Base-by-base conservation (phyloP, 2,113 vertebrate species). In the Xerus inauris region DNA sequence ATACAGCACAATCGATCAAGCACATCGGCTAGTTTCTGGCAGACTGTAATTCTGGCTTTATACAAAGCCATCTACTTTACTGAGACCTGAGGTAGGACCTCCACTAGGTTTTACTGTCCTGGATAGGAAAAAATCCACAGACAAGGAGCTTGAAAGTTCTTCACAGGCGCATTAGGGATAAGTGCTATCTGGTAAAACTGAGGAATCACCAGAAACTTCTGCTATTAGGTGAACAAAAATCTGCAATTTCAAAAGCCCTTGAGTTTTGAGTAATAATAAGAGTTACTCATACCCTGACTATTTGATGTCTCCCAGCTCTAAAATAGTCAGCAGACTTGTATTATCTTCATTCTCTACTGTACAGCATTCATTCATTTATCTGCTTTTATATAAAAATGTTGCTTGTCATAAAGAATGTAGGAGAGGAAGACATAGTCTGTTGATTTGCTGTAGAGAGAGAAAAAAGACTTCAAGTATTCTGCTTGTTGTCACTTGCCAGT, bases 321-420 rank as follows among this genome's bases (percentile, higher is more conserved):
- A 10, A 42, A 11, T 1, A 67, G 14, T 35, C 32, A 24, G 17
- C 13, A 54, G 45, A 16, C 20, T 42, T 12, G 38, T 30, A 35
- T 22, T 22, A 4, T n/a, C 45, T 49, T 10, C 59, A 65, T 14
- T 35, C 35, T 24, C 6, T 6, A 71, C 28, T 32, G 14, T 19
- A 7, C 8, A 80, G 6, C 8, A 26, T 54, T 73, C 22, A 76
- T 40, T 83, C 12, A 45, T 57, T 95, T 14, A 47, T 45, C 59
- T 72, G 40, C 9, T 85, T 92, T 94, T 62, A 51, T 64, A 49
- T 54, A 75, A 83, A 94, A 94, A 73, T 67, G 20, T 49, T 28
- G 54, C 85, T 83, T 95, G 32, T 71, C 77, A 92, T 40, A 79
- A 54, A 72, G 40, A 54, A 24, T 28, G 16, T 59, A 71, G 62